These are phyloP conservation scores for Ormyrus thymus DNA, from an alignment of 2,888 invertebrate species.

Conservation along the genomic window DNA sequence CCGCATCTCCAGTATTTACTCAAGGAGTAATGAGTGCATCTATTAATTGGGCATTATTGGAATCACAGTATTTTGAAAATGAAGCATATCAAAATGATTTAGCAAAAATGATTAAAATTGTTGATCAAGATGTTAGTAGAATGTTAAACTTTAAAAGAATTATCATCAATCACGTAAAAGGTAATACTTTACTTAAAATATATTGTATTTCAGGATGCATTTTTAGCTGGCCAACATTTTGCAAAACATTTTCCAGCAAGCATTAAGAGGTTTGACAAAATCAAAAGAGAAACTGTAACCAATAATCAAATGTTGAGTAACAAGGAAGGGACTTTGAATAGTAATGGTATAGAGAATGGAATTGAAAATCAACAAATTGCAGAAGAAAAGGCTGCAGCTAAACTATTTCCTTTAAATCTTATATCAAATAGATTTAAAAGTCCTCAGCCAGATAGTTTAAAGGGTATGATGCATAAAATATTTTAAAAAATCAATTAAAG, in stretches of 20 bases:
- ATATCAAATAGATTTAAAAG: constrained; percentile 68
- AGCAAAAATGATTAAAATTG: constrained; percentile 89
- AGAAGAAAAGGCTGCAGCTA: constrained; percentile 70
- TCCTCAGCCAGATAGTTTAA: constrained; percentile 63
- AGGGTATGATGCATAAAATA: constrained; percentile 62
- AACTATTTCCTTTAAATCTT: constrained; percentile 69
- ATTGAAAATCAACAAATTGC: constrained; percentile 57
- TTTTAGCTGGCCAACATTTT: constrained; percentile 84
- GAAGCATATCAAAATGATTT: constrained; percentile 88
- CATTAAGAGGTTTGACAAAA: constrained; percentile 73
- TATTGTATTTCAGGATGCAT: constrained; percentile 71
- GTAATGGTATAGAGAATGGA: constrained; percentile 25
- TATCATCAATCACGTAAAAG: background rate
- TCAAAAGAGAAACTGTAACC: constrained; percentile 71
- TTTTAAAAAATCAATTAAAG: background rate
- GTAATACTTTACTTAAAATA: constrained; percentile 11
- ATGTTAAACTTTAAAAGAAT: background rate
- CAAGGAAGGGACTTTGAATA: constrained; percentile 1
- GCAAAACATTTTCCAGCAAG: constrained; percentile 80
- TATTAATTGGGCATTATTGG: constrained; percentile 94
- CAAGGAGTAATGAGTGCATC: constrained; percentile 97
- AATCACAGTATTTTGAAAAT: constrained; percentile 90
- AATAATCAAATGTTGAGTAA: constrained; percentile 2
- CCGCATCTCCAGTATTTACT: constrained; percentile 96
- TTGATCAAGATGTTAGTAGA: constrained; percentile 80